Base-by-base conservation (phyloP, 2,888 invertebrate genomes). In the Caenorhabditis sp. region DNA sequence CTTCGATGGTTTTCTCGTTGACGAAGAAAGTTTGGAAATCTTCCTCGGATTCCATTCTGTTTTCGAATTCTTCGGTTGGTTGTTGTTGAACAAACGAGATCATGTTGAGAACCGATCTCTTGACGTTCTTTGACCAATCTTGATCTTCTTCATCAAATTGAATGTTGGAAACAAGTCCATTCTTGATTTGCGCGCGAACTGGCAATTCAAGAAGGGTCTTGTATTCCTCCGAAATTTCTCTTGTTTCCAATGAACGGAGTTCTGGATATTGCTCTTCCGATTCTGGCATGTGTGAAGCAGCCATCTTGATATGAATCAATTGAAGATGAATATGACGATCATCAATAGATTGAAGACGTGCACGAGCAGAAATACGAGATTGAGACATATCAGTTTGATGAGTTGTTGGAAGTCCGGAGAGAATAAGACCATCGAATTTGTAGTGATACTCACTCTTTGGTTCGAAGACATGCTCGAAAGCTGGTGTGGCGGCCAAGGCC, bases 81-180 rank as follows among this genome's bases (percentile, higher is more conserved):
- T 43, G 43, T 43, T 43, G 12, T 43, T 43, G 10, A 14, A 43
- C 43, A 43, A 82, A 74, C 62, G 83, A 83, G 63, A 84, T 62
- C 77, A 84, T 73, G 74, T 83, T 86, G 70, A 86, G 63, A 51
- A 85, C 77, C 26, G 83, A 78, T 50, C 84, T 76, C 77, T 86
- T 86, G 66, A 81, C 71, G 77, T 86, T 86, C 66, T 70, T 81
- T n/a, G 83, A 79, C 85, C 85, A 86, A 51, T 79, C 70, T 10
- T 66, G 58, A 53, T 86, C 86, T 23, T 74, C 62, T 10, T 63
- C 54, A 4, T 66, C 60, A 74, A 86, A 84, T 59, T 81, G 77
- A 58, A 81, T 54, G 51, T 81, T 77, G 54, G 78, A 81, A 57
- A 84, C 75, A 14, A 75, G 64, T 62, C 75, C 75, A 36, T 72